Percentiles rank a stretch among this genome's conserved stretches.
These are phyloP conservation scores for Nasonia oneida DNA, from an alignment of 2,888 invertebrate genomes.

Conservation along the genomic window DNA sequence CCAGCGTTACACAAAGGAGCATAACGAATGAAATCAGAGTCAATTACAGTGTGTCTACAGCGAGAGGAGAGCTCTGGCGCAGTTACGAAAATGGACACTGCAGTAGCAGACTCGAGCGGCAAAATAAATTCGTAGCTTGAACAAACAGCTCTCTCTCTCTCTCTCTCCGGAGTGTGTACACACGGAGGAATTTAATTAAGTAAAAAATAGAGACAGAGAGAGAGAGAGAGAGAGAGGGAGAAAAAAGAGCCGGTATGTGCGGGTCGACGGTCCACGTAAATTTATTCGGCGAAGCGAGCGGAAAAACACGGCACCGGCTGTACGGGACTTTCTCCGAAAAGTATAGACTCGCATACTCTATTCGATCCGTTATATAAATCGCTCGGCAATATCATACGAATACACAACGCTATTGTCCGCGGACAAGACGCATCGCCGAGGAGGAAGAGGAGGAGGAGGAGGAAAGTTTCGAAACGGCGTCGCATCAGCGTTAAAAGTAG, in stretches of 20 bases:
- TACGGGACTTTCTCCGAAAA: slow-evolving; percentile 17
- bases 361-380: slow-evolving; percentile 34
- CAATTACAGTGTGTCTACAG: neutral
- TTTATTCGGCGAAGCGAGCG: slow-evolving; percentile 21
- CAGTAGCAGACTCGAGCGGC: neutral
- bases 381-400: neutral
- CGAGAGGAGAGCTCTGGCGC: neutral
- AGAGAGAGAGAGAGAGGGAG: too few species aligned
- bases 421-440: neutral
- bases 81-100: slow-evolving; percentile 9
- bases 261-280: slow-evolving; percentile 12
- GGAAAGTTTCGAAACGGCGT: neutral
- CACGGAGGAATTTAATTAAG: slow-evolving; percentile 13
- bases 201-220: slow-evolving; percentile 1
- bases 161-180: neutral
- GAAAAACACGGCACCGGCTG: slow-evolving; percentile 15
- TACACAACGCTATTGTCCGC: neutral
- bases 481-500: slow-evolving; percentile 1
- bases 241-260: neutral
- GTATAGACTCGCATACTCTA: neutral
- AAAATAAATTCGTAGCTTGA: neutral
- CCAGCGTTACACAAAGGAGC: neutral
- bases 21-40: slow-evolving; percentile 18
- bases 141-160: neutral
- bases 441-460: neutral